Evolutionary conservation across 2,113 vertebrate species (phyloP), one percentile per base, ranked within the genome.

Genomic region (Scomber scombrus): DNA sequence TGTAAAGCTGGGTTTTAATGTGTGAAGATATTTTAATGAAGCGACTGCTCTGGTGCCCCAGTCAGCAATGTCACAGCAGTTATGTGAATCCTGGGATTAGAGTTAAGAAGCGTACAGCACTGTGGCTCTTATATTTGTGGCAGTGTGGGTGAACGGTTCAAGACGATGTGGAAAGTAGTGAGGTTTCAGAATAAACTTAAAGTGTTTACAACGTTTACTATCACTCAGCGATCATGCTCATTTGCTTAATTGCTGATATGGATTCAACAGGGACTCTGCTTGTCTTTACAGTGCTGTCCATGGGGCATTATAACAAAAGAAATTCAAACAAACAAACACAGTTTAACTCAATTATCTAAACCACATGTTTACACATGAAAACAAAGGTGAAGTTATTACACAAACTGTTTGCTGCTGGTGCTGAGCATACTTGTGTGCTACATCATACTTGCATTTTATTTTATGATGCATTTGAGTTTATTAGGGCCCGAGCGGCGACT

Each of bases 61-160:
- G 58, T 75, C 69, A 54, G 76, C 50, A 49, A 31, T 4, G 51
- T 60, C 75, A 14, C 56, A 0, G 2, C 70, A 75, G 67, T 75
- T 56, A 82, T 75, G 76, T 46, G 66, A 82, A 55, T 65, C 58
- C 61, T 14, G 70, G 74, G 82, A 84, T 76, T 73, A 82, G 61
- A 60, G 34, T 75, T 63, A 58, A 68, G 63, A 75, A n/a, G 57
- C 52, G 63, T 40, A 47, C 56, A 72, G 3, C 66, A 11, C 49
- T 18, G 61, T 66, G 43, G 26, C 70, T 23, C 23, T 61, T 8
- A 13, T 68, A 66, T 77, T 74, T 15, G 45, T 61, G n/a, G 40
- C 34, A 26, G 4, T 11, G 4, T 51, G 67, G 78, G 31, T 45
- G 67, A 55, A 68, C 40, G 16, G 29, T 21, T 12, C 2, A 40